A percentile compares a stretch with the other conserved stretches of the same genome.
phyloP scores from a whole-genome alignment of 92 coral and sea anemone species.

The Scolanthus callimorphus region DNA sequence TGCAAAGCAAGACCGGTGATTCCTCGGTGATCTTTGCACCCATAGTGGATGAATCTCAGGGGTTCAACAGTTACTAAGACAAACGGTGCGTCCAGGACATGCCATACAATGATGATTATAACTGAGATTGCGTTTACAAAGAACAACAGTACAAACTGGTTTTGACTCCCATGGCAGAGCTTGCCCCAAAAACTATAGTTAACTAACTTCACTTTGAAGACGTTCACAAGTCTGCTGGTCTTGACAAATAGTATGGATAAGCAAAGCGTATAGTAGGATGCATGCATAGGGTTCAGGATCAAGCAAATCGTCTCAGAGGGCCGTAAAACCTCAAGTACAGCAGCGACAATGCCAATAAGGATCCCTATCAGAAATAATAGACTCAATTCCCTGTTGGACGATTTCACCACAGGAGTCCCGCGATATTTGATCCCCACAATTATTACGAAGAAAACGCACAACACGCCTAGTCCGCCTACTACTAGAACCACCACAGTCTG shows the following conservation, averaged over 20 bases:
- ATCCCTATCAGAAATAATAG: conserved; percentile 48
- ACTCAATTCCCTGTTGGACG: conserved; percentile 63
- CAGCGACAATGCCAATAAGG: conserved; percentile 37
- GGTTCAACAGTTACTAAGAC: conserved; percentile 37
- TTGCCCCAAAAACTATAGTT: conserved; percentile 21
- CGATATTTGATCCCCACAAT: conserved; percentile 39
- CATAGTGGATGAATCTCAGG: conserved; percentile 15
- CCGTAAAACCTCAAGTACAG: conserved; percentile 24
- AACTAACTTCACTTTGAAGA: conserved; percentile 44
- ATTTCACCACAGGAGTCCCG: conserved; percentile 61
- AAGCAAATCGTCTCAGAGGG: conserved; percentile 41
- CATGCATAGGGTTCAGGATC: conserved; percentile 18
- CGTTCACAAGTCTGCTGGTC: conserved; percentile 60
- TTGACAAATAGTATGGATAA: conserved; percentile 63
- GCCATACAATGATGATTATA: conserved; percentile 24
- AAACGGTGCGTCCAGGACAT: conserved; percentile 44
- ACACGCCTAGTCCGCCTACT: conserved; percentile 19
- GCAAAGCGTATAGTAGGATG: conserved; percentile 42
- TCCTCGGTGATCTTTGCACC: conserved; percentile 18
- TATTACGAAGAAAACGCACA: conserved; percentile 28
- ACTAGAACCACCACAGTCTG: conserved; percentile 32
- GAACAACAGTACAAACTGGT: conserved; percentile 41
- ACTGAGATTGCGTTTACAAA: conserved; percentile 44
- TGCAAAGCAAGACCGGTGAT: conserved; percentile 20
- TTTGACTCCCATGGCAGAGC: conserved; percentile 29